Conservation (phyloP, 2,797 vertebrate genomes). For the Trachops cirrhosus region DNA sequence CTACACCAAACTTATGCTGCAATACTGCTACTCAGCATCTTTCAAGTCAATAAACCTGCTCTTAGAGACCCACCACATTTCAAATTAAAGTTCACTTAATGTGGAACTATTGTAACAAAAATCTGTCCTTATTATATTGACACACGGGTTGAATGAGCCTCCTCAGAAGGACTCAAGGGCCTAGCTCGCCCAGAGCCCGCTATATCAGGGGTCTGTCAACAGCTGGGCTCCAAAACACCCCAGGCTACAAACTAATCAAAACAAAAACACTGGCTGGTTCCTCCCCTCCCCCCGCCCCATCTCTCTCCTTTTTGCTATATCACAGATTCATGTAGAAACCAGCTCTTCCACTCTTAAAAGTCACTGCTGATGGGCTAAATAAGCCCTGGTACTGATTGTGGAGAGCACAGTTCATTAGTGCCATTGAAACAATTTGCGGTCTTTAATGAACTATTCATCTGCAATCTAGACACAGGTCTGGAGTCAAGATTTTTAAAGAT, state of each 20-base stretch:
- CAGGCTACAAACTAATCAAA: conserved; percentile 77
- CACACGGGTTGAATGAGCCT: background rate
- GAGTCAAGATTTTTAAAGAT: conserved; percentile 62
- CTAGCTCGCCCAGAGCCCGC: conserved; percentile 66
- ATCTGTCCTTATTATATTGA: background rate
- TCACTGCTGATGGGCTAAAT: background rate
- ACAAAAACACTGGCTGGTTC: background rate
- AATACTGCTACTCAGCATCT: background rate
- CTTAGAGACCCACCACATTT: background rate
- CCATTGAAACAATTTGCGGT: background rate
- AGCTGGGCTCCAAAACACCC: conserved; percentile 78
- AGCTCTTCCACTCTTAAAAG: conserved; percentile 35
- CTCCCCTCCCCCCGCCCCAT: fast-evolving
- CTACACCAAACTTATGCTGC: background rate
- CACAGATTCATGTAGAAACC: background rate
- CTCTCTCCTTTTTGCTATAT: background rate
- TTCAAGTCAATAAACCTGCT: background rate
- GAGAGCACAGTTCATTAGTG: background rate
- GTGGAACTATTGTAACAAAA: background rate
- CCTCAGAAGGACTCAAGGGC: conserved; percentile 78
- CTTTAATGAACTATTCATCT: conserved; percentile 68
- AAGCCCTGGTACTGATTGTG: conserved; percentile 43
- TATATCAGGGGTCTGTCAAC: conserved; percentile 79
- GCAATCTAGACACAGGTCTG: conserved; percentile 49
- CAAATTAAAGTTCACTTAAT: background rate